Conservation (phyloP, 2,888 invertebrate species). For the Dasypolia templi region DNA sequence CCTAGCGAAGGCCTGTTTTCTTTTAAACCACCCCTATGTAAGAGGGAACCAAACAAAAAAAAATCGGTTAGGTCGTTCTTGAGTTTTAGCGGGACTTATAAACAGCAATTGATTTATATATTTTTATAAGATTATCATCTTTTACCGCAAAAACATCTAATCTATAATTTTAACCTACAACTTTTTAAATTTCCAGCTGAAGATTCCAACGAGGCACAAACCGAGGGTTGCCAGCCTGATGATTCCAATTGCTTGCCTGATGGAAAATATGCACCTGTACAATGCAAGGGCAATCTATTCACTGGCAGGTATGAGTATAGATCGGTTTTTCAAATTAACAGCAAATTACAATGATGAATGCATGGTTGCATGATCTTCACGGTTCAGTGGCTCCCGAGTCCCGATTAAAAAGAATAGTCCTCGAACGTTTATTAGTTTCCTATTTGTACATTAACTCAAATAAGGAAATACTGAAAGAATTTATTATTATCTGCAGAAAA, state of each 20-base stretch:
- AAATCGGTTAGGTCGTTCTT: too few species aligned
- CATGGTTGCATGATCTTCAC: conserved; percentile 2
- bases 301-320: conserved; percentile 89
- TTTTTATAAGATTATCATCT: not conserved
- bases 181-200: conserved; percentile 21
- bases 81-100: too few species aligned
- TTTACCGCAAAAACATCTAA: not conserved
- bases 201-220: conserved; percentile 27
- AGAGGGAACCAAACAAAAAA: too few species aligned
- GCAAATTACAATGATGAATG: conserved; percentile 20
- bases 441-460: not conserved
- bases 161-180: not conserved
- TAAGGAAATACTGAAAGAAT: not conserved
- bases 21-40: too few species aligned
- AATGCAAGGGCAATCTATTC: conserved; percentile 92
- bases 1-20: too few species aligned
- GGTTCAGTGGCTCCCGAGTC: not conserved
- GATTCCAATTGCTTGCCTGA: conserved; percentile 88
- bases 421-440: not conserved
- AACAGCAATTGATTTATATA: too few species aligned
- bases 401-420: not conserved
- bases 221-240: conserved; percentile 74
- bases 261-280: conserved; percentile 91
- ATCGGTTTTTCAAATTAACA: conserved; percentile 4
- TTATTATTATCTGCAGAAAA: conserved; percentile 7